phyloP scores from a whole-genome alignment of 2,797 vertebrate genomes.

The Sphenodon punctatus region DNA sequence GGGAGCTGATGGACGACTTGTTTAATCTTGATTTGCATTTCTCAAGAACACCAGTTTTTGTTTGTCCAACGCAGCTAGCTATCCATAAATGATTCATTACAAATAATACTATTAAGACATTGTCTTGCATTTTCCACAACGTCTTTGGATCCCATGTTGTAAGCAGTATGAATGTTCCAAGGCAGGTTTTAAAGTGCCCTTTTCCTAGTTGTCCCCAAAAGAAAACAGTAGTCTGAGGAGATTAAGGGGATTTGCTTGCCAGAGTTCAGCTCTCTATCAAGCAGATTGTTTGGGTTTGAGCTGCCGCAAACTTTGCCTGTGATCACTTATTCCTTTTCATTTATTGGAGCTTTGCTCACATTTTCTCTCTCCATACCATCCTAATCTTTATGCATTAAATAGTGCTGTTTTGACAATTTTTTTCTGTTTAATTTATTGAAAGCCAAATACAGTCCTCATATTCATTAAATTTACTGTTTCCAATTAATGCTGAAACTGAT shows the following conservation, averaged over 20 bases:
- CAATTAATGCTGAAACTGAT: neutral
- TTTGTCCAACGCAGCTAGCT: neutral
- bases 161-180: neutral
- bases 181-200: neutral
- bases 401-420: neutral
- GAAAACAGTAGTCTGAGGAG: neutral
- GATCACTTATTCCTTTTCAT: neutral
- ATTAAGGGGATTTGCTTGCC: neutral
- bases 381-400: neutral
- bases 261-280: neutral
- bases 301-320: neutral
- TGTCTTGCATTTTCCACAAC: neutral
- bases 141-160: neutral
- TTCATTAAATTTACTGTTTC: neutral
- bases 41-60: neutral
- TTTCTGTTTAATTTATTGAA: neutral
- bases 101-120: too few relatives aligned
- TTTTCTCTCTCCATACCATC: neutral
- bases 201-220: neutral
- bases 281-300: neutral
- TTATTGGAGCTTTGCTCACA: neutral
- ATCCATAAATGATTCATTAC: too few relatives aligned
- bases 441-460: neutral
- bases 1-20: too few relatives aligned
- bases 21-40: neutral